Conservation (phyloP, 2,888 invertebrate species). For the Notodonta ziczac region DNA sequence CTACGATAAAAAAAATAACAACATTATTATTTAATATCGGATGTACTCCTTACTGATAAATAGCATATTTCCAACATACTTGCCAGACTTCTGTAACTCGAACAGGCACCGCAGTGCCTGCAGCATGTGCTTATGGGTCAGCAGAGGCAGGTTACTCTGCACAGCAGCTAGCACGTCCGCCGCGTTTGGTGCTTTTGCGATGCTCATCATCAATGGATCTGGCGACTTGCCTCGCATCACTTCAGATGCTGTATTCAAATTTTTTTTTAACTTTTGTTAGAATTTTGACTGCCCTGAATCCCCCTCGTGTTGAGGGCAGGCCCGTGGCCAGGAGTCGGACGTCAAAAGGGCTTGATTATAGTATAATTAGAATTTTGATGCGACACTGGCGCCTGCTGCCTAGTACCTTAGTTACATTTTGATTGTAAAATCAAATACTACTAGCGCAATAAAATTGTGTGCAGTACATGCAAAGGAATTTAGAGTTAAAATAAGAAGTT, state of each 20-base stretch:
- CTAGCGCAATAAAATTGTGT: neutral
- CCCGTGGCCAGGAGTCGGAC: too few species aligned
- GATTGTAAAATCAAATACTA: too few species aligned
- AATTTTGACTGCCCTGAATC: too few species aligned
- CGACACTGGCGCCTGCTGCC: neutral
- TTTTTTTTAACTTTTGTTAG: too few species aligned
- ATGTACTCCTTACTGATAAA: neutral
- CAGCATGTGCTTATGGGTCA: conserved; percentile 84
- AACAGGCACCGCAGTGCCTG: conserved; percentile 84
- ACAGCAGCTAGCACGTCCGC: conserved; percentile 77
- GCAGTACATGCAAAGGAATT: neutral
- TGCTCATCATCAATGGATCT: conserved; percentile 74
- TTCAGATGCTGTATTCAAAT: conserved; percentile 50
- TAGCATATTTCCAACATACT: conserved; percentile 53
- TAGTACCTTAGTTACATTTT: neutral
- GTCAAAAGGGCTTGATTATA: too few species aligned
- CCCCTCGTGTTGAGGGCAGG: too few species aligned
- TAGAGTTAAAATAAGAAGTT: neutral
- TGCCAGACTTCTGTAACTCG: conserved; percentile 80
- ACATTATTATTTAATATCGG: conserved; percentile 6
- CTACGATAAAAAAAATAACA: conserved; percentile 40
- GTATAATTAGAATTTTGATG: too few species aligned
- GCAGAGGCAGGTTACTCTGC: conserved; percentile 57
- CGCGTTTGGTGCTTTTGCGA: conserved; percentile 72
- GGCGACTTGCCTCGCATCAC: conserved; percentile 45